Base-by-base conservation (phyloP, 1,140 invertebrate species). In the Drosophila mayri region DNA sequence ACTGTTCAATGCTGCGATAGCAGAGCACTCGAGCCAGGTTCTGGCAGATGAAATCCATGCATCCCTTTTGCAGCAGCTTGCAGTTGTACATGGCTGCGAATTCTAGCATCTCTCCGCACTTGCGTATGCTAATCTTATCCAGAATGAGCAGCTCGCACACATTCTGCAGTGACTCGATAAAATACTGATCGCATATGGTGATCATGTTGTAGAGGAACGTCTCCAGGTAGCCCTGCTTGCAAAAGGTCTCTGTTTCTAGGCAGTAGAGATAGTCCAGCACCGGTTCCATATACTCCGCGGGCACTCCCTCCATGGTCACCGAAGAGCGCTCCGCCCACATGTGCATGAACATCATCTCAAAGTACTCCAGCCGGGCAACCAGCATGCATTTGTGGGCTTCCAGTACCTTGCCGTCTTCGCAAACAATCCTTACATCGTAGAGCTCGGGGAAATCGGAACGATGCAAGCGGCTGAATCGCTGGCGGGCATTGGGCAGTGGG, bases 301-400 rank as follows among this genome's bases (percentile, higher is more conserved):
- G 83, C 35, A 93, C 77, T 2, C 80, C 81, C 18, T 64, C 80
- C 57, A 92, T 83, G 38, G 78, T 90, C 3, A 93, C 79, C 0
- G 71, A 81, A 58, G 91, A 92, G 81, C 94, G 94, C 86, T 95
- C 95, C 32, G 94, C 93, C 96, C 96, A 96, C 32, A 94, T 93
- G 64, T 94, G 93, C 41, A 94, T 93, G 61, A 96, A 94, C 95
- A 96, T 95, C 88, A 94, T 95, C 57, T 94, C 93, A 91, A 96
- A 97, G 91, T 96, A 97, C 60, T 96, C 95, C 11, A 95, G 88
- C 66, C 96, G 91, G 8, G 95, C 94, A 0, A 94, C 94, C 28
- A 97, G 87, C 47, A 97, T 93, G 92, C 96, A 96, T 73, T 96
- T 96, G 86, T 97, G 96, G 38, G 95, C 96, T 46, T 92, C 82